Evolutionary conservation across 2,113 vertebrate species (phyloP), one percentile per base, ranked within the genome.

Genomic region (Caranx melampygus): DNA sequence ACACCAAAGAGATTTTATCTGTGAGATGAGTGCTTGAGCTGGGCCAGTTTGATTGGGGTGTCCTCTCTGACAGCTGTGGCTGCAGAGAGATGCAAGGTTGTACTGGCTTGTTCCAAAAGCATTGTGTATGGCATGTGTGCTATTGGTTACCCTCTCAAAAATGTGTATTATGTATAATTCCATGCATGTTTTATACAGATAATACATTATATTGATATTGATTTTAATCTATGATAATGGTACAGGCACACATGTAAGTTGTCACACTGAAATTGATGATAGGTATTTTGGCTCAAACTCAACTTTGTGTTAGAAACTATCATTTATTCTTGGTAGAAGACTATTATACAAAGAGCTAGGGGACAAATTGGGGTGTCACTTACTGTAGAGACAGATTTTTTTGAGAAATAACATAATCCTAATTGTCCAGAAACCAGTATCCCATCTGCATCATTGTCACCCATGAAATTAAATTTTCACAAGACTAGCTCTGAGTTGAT

Each of bases 391-490:
- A 57, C 51, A 67, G 59, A 87, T 81, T 79, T 78, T 73, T 78
- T 68, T 81, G 55, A 71, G 31, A 66, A 81, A 78, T 80, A 73
- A 79, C 57, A 62, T 82, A 45, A 72, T 82, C 91, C 60, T 87
- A 78, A 91, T 90, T 88, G 89, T 87, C 72, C 26, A 65, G 78
- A 81, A 81, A 84, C 72, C 76, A 82, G 72, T 79, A 75, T 86
- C 71, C 55, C 82, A 84, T 89, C 84, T 81, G 82, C 62, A 83
- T 85, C 83, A 89, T 81, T 64, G 55, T 81, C 84, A 86, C 63
- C 81, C 89, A 87, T 91, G 89, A 94, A 92, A 92, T 92, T 91
- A 85, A 21, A 89, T 92, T 91, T 87, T 90, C 89, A 91, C 81
- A 70, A 89, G 77, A 90, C 76, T 75, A 83, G 66, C 64, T 89